phyloP scores from a whole-genome alignment of 2,113 vertebrate species.

The Limnothrissa miodon region DNA sequence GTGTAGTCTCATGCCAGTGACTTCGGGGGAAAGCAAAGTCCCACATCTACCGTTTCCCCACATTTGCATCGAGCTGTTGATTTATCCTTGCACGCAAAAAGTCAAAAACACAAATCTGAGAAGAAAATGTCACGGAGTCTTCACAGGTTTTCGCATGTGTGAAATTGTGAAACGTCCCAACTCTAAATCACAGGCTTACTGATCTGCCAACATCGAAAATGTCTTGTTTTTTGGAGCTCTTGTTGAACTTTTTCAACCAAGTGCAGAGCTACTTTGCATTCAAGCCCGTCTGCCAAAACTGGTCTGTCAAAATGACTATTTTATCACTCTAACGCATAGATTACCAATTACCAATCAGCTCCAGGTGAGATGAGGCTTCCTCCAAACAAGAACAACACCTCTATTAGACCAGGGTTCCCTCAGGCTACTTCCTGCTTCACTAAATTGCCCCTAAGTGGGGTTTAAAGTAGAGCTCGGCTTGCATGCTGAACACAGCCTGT shows the following conservation, averaged over 20 bases:
- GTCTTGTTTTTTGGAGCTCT: neutral
- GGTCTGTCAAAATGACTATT: neutral
- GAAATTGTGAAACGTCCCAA: neutral
- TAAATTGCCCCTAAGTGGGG: conserved; percentile 28
- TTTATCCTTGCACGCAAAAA: neutral
- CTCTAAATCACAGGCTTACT: neutral
- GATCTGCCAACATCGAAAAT: neutral
- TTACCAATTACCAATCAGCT: neutral
- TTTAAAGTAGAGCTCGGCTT: conserved; percentile 4
- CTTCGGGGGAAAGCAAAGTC: conserved; percentile 1
- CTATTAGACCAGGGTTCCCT: conserved; percentile 25
- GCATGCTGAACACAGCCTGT: conserved; percentile 23
- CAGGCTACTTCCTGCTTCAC: conserved; percentile 30
- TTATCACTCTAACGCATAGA: neutral
- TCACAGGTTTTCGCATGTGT: neutral
- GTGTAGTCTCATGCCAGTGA: conserved; percentile 15
- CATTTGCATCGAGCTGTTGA: neutral
- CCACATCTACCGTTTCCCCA: conserved; percentile 13
- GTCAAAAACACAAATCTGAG: neutral
- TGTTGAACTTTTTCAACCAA: neutral
- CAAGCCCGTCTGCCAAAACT: neutral
- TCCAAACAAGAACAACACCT: conserved; percentile 41
- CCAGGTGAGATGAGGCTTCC: conserved; percentile 1
- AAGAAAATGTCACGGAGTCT: neutral
- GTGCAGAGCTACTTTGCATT: neutral